These are phyloP conservation scores for Calyptomena viridis DNA, from an alignment of 2,113 vertebrate species.

Conservation along the genomic window DNA sequence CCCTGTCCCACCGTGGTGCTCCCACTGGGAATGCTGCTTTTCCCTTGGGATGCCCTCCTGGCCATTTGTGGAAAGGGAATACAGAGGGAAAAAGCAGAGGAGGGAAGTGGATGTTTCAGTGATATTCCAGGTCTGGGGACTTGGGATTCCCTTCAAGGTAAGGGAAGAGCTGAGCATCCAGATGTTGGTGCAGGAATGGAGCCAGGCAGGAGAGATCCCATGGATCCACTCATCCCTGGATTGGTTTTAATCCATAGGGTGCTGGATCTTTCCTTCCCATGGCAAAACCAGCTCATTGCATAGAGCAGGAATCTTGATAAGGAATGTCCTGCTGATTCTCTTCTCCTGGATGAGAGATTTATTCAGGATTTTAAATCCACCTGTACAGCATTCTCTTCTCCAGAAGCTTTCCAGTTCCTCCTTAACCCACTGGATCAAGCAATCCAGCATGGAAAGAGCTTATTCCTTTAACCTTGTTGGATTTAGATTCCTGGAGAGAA, in stretches of 20 bases:
- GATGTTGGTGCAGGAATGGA: not conserved
- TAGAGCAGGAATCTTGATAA: not conserved
- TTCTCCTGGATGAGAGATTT: not conserved
- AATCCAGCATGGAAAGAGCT: not conserved
- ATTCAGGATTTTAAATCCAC: not conserved
- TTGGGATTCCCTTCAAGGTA: not conserved
- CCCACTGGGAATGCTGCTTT: not conserved
- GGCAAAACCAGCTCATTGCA: not conserved
- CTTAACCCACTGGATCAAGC: not conserved
- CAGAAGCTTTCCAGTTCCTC: not conserved
- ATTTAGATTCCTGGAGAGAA: not conserved
- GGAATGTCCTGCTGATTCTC: not conserved
- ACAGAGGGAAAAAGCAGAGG: not conserved
- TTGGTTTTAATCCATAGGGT: not conserved
- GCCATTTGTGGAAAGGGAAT: not conserved
- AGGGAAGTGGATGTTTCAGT: not conserved
- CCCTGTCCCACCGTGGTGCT: accelerated
- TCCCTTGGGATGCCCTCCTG: not conserved
- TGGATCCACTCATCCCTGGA: not conserved
- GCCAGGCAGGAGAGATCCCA: not conserved
- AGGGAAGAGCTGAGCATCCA: not conserved
- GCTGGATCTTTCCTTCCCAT: not conserved
- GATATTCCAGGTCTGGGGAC: no score
- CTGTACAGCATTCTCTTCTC: accelerated
- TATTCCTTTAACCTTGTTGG: not conserved